Evolutionary conservation across 2,888 invertebrate species (phyloP), one percentile per base, ranked within the genome.

Genomic region (Hydroisotoma schaefferi): DNA sequence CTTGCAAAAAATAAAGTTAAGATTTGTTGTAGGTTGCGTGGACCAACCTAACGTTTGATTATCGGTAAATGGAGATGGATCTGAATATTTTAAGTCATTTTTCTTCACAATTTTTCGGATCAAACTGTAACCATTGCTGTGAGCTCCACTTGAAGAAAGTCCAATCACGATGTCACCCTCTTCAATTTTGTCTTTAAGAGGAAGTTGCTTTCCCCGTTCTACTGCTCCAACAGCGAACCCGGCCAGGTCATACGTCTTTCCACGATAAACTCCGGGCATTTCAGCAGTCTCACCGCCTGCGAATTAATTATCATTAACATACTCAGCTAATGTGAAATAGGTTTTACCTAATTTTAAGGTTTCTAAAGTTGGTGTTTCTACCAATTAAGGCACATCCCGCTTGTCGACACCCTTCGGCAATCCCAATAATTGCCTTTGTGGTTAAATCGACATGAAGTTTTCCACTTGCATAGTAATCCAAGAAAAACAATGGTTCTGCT

Each of bases 391-490:
- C 87, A 77, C 97, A 97, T 0, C 87, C 88, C 0, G 95, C 88
- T 74, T 83, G 80, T 53, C 82, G 79, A 74, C 98, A 99, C 0
- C 94, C 98, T 67, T 90, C 85, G 0, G 90, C 86, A 67, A 99
- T 86, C 0, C 98, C 94, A 68, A 83, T 81, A 5, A 99, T 83
- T 15, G 98, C 89, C 65, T 85, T 81, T 2, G 84, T 82, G 0
- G 94, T 90, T 0, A 85, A 81, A 0, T 83, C 81, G 1, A 92
- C 85, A 73, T 92, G 84, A 61, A 99, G 80, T 55, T 85, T 81
- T 0, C 95, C 94, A 75, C 92, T 92, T 23, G 97, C 94, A 78
- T 93, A 94, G 77, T 98, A 98, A 81, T 99, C 98, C 20, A 99
- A 80, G 79, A 99, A 98, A 72, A 92, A 95, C 69, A 99, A 81